Evolutionary conservation across 2,797 vertebrate genomes (phyloP), one percentile per base, ranked within the genome.

Genomic region (Cryptoblepharus egeriae): DNA sequence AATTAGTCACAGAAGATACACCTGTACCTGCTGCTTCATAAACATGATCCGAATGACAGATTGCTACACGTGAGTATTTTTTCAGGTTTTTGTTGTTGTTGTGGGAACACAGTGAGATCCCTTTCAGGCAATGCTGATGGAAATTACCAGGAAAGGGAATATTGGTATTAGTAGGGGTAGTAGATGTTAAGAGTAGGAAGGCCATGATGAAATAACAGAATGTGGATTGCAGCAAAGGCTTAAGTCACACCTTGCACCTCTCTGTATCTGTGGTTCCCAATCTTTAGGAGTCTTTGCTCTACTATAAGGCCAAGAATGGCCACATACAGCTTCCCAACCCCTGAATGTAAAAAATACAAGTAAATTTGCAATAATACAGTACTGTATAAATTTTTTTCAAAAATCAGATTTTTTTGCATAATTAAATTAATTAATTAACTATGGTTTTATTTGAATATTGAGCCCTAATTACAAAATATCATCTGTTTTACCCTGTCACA

Each of bases 1-100:
- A 95, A 96, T 96, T 86, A 96, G 95, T 86, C 95, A 95, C 79
- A 92, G 84, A 35, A 96, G 95, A 71, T 96, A 96, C 79, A 86
- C 79, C 9, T 73, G 89, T 72, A 95, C 95, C 32, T 96, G 95
- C 68, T 91, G 55, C 37, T 95, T 95, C n/a, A 96, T 97, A 88
- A 94, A 88, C 75, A 93, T 70, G 15, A 81, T 79, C 28, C 93
- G 91, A 75, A 77, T 80, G n/a, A 85, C 88, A 80, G 89, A 94
- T 85, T 84, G 73, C 45, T 79, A 77, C 24, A 85, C 28, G 96
- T 96, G 87, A 96, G 96, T 96, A 87, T 77, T 24, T 82, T 42
- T 69, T 28, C n/a, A n/a, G 87, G 55, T 39, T 67, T 30, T 68
- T 26, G 24, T 52, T 32, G 30, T 3, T 55, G 22, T 30, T 16